phyloP scores from a whole-genome alignment of 2,113 vertebrate species.

The Probosciger aterrimus region DNA sequence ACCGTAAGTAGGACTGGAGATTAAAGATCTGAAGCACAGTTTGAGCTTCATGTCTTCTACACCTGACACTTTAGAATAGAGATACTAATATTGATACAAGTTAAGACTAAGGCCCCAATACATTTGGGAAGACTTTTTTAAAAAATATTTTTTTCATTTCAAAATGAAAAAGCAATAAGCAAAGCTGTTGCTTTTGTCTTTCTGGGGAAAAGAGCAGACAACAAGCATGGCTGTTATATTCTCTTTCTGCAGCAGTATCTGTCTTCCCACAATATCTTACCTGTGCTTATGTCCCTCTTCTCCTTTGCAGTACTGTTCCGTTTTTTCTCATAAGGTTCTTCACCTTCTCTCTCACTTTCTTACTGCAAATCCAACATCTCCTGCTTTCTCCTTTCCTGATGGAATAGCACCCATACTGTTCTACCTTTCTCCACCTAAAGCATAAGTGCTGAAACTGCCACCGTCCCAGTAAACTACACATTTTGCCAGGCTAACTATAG shows the following conservation, averaged over 20 bases:
- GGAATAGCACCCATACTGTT: accelerated
- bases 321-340: not conserved
- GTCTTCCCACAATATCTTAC: not conserved
- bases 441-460: not conserved
- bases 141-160: not conserved
- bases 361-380: not conserved
- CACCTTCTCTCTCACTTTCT: not conserved
- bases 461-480: not conserved
- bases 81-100: not conserved
- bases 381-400: not conserved
- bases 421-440: not conserved
- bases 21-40: not conserved
- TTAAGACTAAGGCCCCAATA: not conserved
- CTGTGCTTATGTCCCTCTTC: not conserved
- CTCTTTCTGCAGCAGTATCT: not conserved
- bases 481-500: not conserved
- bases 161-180: not conserved
- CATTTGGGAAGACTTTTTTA: not conserved
- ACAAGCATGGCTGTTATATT: not conserved
- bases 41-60: not conserved
- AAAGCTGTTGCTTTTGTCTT: not conserved
- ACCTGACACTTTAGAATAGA: not conserved
- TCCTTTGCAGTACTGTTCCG: not conserved
- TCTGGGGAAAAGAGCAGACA: not conserved
- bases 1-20: not conserved